Evolutionary conservation across 2,797 vertebrate species (phyloP), one percentile per base, ranked within the genome.

Genomic region (Eremophila alpestris): DNA sequence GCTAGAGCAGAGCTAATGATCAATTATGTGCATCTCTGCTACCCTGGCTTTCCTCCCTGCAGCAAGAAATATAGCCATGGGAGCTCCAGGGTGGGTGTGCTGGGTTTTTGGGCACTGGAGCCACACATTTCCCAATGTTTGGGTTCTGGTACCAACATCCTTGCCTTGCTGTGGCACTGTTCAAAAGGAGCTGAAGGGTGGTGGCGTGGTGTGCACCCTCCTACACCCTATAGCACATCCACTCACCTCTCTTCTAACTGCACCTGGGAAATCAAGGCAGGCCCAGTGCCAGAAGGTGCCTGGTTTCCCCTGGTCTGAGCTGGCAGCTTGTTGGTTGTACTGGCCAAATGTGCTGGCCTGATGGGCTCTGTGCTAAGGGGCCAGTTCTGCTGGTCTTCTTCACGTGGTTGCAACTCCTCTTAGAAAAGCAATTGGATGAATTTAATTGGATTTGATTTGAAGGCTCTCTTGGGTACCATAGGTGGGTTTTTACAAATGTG

Each of bases 41-140:
- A 6, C 14, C 20, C 19, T 38, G 40, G n/a, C 52, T 78, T 23
- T 91, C 24, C 38, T 84, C 41, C 65, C 8, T 0, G 2, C 19
- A 1, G 4, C 24, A 45, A 41, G 48, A 40, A 79, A 38, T 1
- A 3, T 21, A 20, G 60, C 18, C 1, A 0, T 7, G 1, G 55
- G 49, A 55, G 46, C 54, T 70, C 34, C 0, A 0, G 11, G 49
- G 30, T 40, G 17, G n/a, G 16, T 0, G 0, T 17, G 13, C 10
- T 7, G 11, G 45, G 2, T 79, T 81, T 81, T 58, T 15, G 52
- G 59, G 16, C 7, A 1, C 34, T 21, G 30, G 19, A 34, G 9
- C 75, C 34, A 11, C 34, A 18, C 29, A 10, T 56, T 65, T 56
- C 55, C 55, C 48, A 10, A 0, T 4, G 21, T 41, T 71, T 36